These are phyloP conservation scores for Campoletis raptor DNA, from an alignment of 2,888 invertebrate genomes.

Conservation along the genomic window DNA sequence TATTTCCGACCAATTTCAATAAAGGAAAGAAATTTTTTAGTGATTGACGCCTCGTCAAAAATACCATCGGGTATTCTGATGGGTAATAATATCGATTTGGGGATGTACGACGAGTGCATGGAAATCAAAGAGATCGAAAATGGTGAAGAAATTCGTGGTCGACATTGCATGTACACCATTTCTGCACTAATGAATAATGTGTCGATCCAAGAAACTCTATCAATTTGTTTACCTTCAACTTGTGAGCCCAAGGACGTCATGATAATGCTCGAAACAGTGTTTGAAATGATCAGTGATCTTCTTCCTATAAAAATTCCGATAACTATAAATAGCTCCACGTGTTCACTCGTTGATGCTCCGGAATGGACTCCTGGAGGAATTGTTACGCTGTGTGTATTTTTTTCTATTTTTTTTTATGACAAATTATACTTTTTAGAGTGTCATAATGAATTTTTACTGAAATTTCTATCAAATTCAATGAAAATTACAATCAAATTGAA, in stretches of 20 bases:
- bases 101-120: constrained; percentile 85
- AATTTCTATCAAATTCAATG: too few species aligned
- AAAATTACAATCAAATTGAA: not conserved
- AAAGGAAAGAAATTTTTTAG: constrained; percentile 77
- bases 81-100: constrained; percentile 84
- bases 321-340: constrained; percentile 35
- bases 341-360: constrained; percentile 57
- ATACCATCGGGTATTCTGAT: constrained; percentile 84
- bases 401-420: not conserved
- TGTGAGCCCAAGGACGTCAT: constrained; percentile 81
- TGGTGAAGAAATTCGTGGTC: constrained; percentile 81
- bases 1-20: not conserved
- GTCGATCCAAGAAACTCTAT: constrained; percentile 78
- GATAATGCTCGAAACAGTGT: constrained; percentile 49
- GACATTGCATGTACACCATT: constrained; percentile 82
- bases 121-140: constrained; percentile 69
- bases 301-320: constrained; percentile 24
- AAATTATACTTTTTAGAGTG: not conserved
- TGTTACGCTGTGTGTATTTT: constrained; percentile 67
- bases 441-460: not conserved
- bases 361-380: constrained; percentile 70
- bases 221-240: constrained; percentile 84
- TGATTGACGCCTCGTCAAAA: constrained; percentile 86
- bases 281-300: constrained; percentile 31
- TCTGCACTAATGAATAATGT: constrained; percentile 72